Conservation (phyloP, 1,140 invertebrate genomes). For the Panagrolaimus sp. region DNA sequence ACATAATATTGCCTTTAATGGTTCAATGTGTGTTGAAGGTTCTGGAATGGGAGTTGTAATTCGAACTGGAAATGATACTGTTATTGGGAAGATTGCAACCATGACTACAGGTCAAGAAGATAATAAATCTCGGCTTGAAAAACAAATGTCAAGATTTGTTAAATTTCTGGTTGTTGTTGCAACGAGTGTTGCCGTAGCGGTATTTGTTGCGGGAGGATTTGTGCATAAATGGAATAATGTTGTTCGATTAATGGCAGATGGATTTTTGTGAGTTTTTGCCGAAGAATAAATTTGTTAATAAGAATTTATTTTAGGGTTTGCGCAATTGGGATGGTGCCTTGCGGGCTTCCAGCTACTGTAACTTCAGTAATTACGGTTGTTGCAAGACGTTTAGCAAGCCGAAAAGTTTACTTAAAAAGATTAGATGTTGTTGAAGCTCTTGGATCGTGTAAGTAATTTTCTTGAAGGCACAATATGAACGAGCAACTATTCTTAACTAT, state of each 20-base stretch:
- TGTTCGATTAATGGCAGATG: constrained; percentile 23
- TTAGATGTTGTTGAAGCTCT: constrained; percentile 69
- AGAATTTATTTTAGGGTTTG: too few species aligned
- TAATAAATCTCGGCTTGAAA: constrained; percentile 31
- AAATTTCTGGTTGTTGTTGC: constrained; percentile 44
- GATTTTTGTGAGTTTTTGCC: constrained; percentile 34
- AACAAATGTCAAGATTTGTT: constrained; percentile 43
- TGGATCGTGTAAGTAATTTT: constrained; percentile 32
- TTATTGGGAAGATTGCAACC: constrained; percentile 16
- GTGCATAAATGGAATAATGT: constrained; percentile 30
- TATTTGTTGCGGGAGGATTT: constrained; percentile 43
- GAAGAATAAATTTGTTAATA: too few species aligned
- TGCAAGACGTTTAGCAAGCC: constrained; percentile 94
- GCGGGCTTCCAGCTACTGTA: constrained; percentile 94
- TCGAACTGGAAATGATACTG: constrained; percentile 40
- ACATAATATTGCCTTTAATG: constrained; percentile 49
- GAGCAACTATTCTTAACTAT: too few species aligned
- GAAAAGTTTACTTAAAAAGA: constrained; percentile 94
- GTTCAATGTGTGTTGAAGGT: constrained; percentile 47
- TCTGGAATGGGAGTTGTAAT: constrained; percentile 48
- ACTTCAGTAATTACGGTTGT: constrained; percentile 93
- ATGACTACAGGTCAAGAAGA: constrained; percentile 37
- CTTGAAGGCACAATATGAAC: too few species aligned
- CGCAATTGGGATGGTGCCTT: too few species aligned
- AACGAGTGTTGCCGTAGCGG: constrained; percentile 30